phyloP scores from a whole-genome alignment of 2,797 vertebrate species.

The Carduelis carduelis region DNA sequence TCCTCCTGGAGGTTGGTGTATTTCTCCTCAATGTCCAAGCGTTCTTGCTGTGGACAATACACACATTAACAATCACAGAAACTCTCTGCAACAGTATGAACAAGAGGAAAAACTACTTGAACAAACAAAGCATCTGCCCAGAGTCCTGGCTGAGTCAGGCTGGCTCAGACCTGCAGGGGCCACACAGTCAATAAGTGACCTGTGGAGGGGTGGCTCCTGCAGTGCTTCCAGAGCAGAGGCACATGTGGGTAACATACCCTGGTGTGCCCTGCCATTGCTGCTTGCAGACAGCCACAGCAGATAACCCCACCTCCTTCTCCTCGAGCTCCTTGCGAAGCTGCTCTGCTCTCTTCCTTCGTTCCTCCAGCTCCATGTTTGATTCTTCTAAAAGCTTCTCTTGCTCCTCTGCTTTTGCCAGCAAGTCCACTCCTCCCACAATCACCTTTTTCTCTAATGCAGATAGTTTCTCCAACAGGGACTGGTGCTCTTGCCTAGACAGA shows the following conservation, averaged over 20 bases:
- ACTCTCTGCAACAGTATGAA: not conserved
- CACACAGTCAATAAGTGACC: fast-evolving
- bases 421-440: conserved; percentile 96
- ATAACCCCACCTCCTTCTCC: conserved; percentile 89
- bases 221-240: not conserved
- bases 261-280: not conserved
- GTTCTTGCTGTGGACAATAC: conserved; percentile 88
- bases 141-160: not conserved
- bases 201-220: not conserved
- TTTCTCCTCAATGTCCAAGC: conserved; percentile 98
- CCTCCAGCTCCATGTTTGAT: conserved; percentile 96
- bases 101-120: not conserved
- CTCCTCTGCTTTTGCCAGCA: conserved; percentile 97
- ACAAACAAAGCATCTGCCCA: not conserved
- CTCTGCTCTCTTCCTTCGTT: conserved; percentile 91
- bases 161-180: not conserved
- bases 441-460: conserved; percentile 96
- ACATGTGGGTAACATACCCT: fast-evolving
- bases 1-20: conserved; percentile 98
- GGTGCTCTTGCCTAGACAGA: conserved; percentile 90
- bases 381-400: conserved; percentile 97
- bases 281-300: not conserved
- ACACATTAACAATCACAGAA: not conserved
- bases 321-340: conserved; percentile 94
- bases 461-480: conserved; percentile 90